Evolutionary conservation across 92 coral and sea anemone genomes (phyloP), one percentile per base, ranked within the genome.

Genomic region (Phymanthus crucifer): DNA sequence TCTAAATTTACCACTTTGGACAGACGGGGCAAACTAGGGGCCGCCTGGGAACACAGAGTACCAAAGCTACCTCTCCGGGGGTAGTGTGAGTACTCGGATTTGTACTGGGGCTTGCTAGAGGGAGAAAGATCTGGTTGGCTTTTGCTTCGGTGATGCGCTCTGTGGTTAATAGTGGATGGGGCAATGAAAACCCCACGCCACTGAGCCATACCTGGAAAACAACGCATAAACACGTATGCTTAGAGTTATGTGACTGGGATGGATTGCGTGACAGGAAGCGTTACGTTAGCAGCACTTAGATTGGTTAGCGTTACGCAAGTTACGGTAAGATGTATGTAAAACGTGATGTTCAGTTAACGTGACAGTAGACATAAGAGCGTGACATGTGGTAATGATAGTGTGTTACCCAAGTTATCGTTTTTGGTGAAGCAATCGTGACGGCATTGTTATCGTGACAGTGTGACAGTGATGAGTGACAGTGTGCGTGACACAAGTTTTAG

Each of bases 151-250:
- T 76, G 78, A 23, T 82, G 86, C 4, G 78, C 78, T 56, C 85
- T 71, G 64, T 73, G 70, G 80, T 82, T 82, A 82, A 74, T 74
- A 38, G 86, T 73, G 18, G 86, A 32, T 19, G 86, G 86, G 77
- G 86, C 80, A 43, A 82, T 82, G 86, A 82, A 82, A 64, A 87
- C 91, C 58, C 84, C 86, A 24, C 91, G 91, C 58, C 80, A 87
- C 32, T 78, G 88, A 76, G 88, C 87, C 91, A 87, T 87, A 87
- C 32, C 91, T 87, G 79, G 64, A 65, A 80, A 68, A 75, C 29
- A 76, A 76, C 69, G 45, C 80, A 76, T 40, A 82, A 82, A 82
- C 75, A 82, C 86, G 86, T 82, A 82, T 74, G 80, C 66, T 74
- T 82, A 78, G 83, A 78, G 83, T 78, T 52, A 47, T 45, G 71